Percentiles rank a stretch among this genome's conserved stretches.
phyloP scores from a whole-genome alignment of 2,797 vertebrate genomes.

The Synaphobranchus kaupii region DNA sequence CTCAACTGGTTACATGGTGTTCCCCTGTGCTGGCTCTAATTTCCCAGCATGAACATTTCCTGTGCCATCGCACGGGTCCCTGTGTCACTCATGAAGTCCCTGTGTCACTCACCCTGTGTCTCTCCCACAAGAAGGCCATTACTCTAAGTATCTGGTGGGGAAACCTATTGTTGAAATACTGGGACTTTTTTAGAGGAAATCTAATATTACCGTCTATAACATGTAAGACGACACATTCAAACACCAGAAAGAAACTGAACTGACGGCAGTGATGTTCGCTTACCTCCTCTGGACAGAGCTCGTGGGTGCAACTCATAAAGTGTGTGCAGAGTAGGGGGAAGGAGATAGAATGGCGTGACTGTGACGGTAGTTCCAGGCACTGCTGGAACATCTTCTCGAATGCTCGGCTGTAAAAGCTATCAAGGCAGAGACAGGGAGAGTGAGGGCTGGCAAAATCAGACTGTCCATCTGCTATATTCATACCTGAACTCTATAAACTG shows the following conservation, averaged over 20 bases:
- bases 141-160: neutral
- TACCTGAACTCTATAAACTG: neutral
- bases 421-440: neutral
- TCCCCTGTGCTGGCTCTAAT: conserved; percentile 22
- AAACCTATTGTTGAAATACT: neutral
- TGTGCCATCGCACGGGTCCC: conserved; percentile 31
- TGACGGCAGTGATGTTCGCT: conserved; percentile 30
- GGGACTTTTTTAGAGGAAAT: neutral
- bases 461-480: neutral
- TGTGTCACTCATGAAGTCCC: neutral
- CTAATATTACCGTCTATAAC: neutral
- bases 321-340: conserved; percentile 98
- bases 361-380: conserved; percentile 96
- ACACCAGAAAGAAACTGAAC: neutral
- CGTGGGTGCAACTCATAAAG: conserved; percentile 99
- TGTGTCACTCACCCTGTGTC: too few relatives aligned
- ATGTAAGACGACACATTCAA: neutral
- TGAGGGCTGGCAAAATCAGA: neutral
- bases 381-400: conserved; percentile 99
- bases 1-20: conserved; percentile 24
- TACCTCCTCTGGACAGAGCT: conserved; percentile 98
- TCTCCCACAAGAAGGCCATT: neutral
- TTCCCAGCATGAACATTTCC: conserved; percentile 44
- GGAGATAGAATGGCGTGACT: conserved; percentile 95
- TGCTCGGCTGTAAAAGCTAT: conserved; percentile 96